Base-by-base conservation (phyloP, 2,797 vertebrate genomes). In the Linurgus olivaceus region DNA sequence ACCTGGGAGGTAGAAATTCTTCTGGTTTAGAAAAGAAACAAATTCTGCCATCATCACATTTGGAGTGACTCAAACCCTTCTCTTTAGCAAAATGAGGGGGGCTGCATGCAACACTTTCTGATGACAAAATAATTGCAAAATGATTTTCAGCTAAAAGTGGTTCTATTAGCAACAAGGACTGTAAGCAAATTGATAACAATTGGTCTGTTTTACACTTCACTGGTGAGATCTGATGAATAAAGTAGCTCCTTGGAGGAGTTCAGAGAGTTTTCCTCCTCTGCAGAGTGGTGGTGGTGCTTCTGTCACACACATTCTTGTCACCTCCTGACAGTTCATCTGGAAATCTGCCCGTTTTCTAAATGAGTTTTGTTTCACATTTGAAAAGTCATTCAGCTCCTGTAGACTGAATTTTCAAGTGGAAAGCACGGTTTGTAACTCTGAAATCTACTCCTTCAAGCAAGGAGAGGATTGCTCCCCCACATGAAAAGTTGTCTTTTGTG, bases 1-100 rank as follows among this genome's bases (percentile, higher is more conserved):
- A 97, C 95, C 88, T 85, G 95, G 92, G 94, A 97, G 81, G 86
- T 47, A 76, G 82, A 96, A 96, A 90, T 91, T 91, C 58, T 96
- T 90, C 61, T 95, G 6, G 3, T 94, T 94, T 81, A 92, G 84
- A 84, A 95, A 96, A 93, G 70, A 94, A 88, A 88, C 57, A 73
- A 84, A 88, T 91, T 88, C 88, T 77, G 67, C 71, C 1, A 0
- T 82, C 67, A 66, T 82, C 77, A 58, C 25, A 48, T 26, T 33
- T 0, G 1, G 48, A 74, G 57, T n/a, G 55, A 90, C 45, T 92
- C 37, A 7, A 55, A 79, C 59, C 14, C 42, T 61, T 63, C 70
- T 65, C 72, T 37, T 88, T 78, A 87, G 48, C 55, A 76, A 55
- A 91, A 81, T 0, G 1, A 86, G 28, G 33, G 20, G 35, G 25